A percentile compares a stretch with the other conserved stretches of the same genome.
These are phyloP conservation scores for Amblyopsis hoosieri DNA, from an alignment of 2,797 vertebrate genomes.

Conservation along the genomic window DNA sequence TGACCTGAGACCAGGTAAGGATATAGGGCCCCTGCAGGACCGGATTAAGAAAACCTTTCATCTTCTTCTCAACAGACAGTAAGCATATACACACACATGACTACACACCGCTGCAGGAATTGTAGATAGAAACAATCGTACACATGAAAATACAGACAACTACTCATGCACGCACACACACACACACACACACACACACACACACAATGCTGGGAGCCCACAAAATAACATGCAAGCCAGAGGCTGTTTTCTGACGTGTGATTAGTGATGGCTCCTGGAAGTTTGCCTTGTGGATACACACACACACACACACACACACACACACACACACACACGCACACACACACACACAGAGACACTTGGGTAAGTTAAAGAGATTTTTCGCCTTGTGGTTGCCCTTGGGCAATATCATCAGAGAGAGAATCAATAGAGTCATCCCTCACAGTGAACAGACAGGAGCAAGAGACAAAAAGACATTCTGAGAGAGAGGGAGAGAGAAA, in stretches of 20 bases:
- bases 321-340: slow-evolving; percentile 17
- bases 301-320: slow-evolving; percentile 19
- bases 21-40: slow-evolving; percentile 25
- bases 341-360: slow-evolving; percentile 31
- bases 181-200: not conserved
- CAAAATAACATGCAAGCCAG: slow-evolving; percentile 21
- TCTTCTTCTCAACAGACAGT: slow-evolving; percentile 7
- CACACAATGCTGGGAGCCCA: not conserved
- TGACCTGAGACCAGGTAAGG: slow-evolving; percentile 45
- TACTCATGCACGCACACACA: not conserved
- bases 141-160: slow-evolving; percentile 3
- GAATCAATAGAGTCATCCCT: slow-evolving; percentile 77
- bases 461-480: slow-evolving; percentile 1
- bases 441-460: slow-evolving; percentile 36
- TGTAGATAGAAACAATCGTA: not conserved
- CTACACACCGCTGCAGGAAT: not conserved
- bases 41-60: slow-evolving; percentile 28
- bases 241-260: slow-evolving; percentile 40
- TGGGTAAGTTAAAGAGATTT: slow-evolving; percentile 65
- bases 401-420: slow-evolving; percentile 73
- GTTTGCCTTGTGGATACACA: slow-evolving; percentile 39
- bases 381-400: slow-evolving; percentile 66
- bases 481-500: not conserved
- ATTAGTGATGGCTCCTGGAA: slow-evolving; percentile 50
- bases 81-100: slow-evolving; percentile 7